These are phyloP conservation scores for Pongo abelii DNA, from an alignment of 2,113 vertebrate genomes.

Conservation along the genomic window DNA sequence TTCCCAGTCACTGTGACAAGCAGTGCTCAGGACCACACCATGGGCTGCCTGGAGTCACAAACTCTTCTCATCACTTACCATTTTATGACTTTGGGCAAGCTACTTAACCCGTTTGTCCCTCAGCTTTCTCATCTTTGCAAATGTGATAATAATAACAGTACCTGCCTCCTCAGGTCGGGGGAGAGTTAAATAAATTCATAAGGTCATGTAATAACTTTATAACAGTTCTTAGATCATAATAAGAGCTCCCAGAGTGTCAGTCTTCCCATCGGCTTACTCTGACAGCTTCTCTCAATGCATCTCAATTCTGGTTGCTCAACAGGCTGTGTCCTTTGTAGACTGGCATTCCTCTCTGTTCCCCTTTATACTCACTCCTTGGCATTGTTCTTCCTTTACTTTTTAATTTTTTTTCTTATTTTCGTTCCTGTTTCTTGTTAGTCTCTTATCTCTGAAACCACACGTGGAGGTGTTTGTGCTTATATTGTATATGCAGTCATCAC, in stretches of 20 bases:
- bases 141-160: neutral
- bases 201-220: neutral
- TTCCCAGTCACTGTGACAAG: neutral
- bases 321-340: neutral
- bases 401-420: neutral
- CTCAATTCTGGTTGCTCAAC: neutral
- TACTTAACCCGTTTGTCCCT: neutral
- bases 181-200: neutral
- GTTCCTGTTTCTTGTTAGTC: neutral
- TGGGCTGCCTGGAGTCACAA: accelerated
- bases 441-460: neutral
- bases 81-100: neutral
- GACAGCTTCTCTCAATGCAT: accelerated
- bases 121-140: neutral
- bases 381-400: neutral
- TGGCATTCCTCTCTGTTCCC: neutral
- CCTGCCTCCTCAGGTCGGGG: no score
- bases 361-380: neutral
- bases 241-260: accelerated
- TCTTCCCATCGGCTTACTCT: neutral
- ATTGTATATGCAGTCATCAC: neutral
- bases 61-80: neutral
- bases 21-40: neutral
- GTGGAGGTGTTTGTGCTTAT: neutral
- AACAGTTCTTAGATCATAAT: neutral